Percentiles rank a stretch among this genome's conserved stretches.
Evolutionary conservation across 2,113 vertebrate species (phyloP).

Genomic region (Grammomys dolichurus): DNA sequence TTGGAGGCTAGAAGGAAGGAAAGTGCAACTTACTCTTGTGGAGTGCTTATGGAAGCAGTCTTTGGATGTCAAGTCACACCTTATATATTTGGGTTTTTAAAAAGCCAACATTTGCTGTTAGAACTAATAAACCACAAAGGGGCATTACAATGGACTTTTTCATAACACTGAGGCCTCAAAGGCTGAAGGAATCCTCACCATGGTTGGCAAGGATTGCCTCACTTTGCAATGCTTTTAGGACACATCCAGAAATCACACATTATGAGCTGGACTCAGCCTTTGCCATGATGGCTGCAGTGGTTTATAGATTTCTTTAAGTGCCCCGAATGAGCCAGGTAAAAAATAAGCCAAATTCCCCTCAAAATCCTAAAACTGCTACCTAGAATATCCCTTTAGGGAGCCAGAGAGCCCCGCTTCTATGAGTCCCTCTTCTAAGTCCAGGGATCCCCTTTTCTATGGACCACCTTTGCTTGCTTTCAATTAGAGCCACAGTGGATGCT

Average conservation of each 20-base stretch:
- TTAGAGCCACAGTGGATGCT: neutral
- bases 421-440: neutral
- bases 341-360: conserved; percentile 41
- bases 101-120: conserved; percentile 50
- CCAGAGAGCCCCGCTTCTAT: neutral
- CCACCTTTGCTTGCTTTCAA: neutral
- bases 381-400: neutral
- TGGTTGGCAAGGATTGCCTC: conserved; percentile 8
- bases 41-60: neutral
- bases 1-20: neutral
- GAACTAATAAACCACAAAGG: conserved; percentile 50
- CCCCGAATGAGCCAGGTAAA: neutral
- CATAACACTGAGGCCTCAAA: neutral
- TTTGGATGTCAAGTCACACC: conserved; percentile 35
- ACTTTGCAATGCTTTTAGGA: conserved; percentile 54
- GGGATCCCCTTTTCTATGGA: neutral
- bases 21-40: conserved; percentile 6
- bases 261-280: conserved; percentile 18
- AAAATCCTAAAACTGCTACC: neutral
- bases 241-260: neutral
- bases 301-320: conserved; percentile 22
- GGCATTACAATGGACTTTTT: conserved; percentile 32
- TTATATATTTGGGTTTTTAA: conserved; percentile 56
- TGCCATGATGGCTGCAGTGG: neutral
- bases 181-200: conserved; percentile 24